These are phyloP conservation scores for Melinopterus prodromus DNA, from an alignment of 2,888 invertebrate genomes.

Conservation along the genomic window DNA sequence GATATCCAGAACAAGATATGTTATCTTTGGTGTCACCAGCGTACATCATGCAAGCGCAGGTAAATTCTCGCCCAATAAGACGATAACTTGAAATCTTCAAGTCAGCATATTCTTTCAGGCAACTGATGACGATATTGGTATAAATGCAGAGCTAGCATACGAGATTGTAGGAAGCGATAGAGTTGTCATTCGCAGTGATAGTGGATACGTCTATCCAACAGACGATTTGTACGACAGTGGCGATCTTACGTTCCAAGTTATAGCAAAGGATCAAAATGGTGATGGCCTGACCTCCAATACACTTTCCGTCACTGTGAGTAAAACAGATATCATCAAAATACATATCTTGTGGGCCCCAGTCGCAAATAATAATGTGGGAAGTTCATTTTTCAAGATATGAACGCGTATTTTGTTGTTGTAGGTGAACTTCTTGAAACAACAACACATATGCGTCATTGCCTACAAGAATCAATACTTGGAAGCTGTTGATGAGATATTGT, in stretches of 20 bases:
- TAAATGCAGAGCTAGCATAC: constrained; percentile 64
- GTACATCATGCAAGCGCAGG: constrained; percentile 57
- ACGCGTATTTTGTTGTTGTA: constrained; percentile 50
- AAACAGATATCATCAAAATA: background rate
- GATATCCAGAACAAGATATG: constrained; percentile 61
- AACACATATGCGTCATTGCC: constrained; percentile 61
- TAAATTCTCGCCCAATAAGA: constrained; percentile 20
- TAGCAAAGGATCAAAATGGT: constrained; percentile 62
- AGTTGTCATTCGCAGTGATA: constrained; percentile 65
- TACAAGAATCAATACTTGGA: constrained; percentile 60
- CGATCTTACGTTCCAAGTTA: constrained; percentile 52
- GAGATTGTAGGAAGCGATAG: constrained; percentile 53
- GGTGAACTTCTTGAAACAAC: constrained; percentile 61
- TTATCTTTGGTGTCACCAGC: constrained; percentile 60
- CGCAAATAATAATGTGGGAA: background rate
- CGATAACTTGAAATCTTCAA: background rate
- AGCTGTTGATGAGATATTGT: constrained; percentile 56
- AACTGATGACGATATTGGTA: constrained; percentile 65
- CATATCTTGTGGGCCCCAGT: too few species aligned
- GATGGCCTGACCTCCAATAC: constrained; percentile 34
- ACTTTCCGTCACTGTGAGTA: constrained; percentile 57
- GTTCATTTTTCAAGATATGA: background rate
- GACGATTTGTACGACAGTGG: constrained; percentile 56
- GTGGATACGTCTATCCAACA: constrained; percentile 67
- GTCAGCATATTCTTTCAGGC: constrained; percentile 47